These are phyloP conservation scores for Brachystomella parvula DNA, from an alignment of 1,140 invertebrate genomes.

Conservation along the genomic window DNA sequence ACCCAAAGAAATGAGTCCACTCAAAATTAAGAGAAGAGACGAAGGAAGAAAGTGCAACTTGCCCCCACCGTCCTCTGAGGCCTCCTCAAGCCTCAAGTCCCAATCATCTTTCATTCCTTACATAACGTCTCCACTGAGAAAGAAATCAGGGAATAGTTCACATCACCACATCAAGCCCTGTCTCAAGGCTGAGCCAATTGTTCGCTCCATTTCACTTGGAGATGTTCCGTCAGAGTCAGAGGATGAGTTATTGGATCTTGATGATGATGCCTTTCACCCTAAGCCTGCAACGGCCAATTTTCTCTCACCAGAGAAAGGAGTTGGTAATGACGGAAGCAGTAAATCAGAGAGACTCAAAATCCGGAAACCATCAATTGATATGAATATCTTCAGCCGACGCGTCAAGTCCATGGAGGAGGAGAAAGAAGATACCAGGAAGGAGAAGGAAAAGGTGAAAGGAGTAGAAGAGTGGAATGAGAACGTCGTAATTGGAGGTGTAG, in stretches of 20 bases:
- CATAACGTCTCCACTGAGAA: background rate
- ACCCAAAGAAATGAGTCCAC: background rate
- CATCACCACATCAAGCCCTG: conserved; percentile 29
- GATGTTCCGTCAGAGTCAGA: background rate
- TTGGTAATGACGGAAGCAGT: background rate
- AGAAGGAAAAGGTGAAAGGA: background rate
- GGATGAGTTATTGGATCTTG: conserved; percentile 9
- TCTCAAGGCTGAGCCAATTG: conserved; percentile 34
- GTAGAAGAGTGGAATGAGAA: conserved; percentile 17
- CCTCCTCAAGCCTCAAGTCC: background rate
- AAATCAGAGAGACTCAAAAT: conserved; percentile 16
- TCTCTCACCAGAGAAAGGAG: background rate
- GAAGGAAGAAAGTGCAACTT: background rate
- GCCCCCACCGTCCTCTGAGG: background rate
- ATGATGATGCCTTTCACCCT: conserved; percentile 15
- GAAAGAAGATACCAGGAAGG: background rate
- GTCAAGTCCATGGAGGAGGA: conserved; percentile 9
- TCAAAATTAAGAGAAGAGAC: background rate
- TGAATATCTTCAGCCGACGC: conserved; percentile 26
- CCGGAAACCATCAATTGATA: conserved; percentile 16
- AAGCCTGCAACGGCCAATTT: background rate
- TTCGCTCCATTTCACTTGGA: conserved; percentile 13
- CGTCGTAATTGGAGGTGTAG: conserved; percentile 23
- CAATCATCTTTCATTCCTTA: background rate
- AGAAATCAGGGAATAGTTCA: background rate